A percentile compares a stretch with the other conserved stretches of the same genome.
Evolutionary conservation across 2,888 invertebrate species (phyloP).

Genomic region (Noctuana brunneofusca): DNA sequence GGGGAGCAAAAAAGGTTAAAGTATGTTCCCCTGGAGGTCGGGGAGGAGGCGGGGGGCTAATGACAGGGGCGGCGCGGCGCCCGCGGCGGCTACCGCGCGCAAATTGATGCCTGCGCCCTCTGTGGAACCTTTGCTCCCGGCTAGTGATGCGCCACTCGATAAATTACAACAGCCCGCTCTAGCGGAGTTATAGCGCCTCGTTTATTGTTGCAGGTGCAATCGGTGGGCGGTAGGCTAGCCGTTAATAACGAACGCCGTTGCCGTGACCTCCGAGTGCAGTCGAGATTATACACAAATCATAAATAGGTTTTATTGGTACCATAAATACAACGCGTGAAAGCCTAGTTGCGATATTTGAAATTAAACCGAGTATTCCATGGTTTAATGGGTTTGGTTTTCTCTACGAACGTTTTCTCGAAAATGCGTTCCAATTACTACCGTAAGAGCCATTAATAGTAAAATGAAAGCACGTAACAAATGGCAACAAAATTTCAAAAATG

Average conservation of each 20-base stretch:
- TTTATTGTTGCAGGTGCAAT: conserved; percentile 40
- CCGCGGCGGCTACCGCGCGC: conserved; percentile 81
- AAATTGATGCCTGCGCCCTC: conserved; percentile 81
- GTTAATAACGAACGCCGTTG: conserved; percentile 30
- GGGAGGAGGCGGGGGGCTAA: conserved; percentile 60
- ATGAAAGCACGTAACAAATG: not conserved
- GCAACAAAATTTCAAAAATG: conserved; percentile 6
- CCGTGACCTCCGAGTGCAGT: conserved; percentile 25
- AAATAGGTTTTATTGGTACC: conserved; percentile 28
- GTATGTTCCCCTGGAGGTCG: conserved; percentile 63
- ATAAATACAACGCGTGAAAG: conserved; percentile 14
- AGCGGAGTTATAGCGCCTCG: conserved; percentile 48
- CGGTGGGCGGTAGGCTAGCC: conserved; percentile 36
- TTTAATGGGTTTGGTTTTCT: not conserved
- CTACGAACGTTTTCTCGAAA: not conserved
- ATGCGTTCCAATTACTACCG: not conserved
- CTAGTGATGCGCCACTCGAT: conserved; percentile 77
- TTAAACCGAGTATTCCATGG: not conserved
- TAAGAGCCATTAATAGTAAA: not conserved
- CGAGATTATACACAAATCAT: conserved; percentile 32
- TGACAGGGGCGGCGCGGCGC: conserved; percentile 81
- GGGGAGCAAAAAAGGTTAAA: conserved; percentile 81
- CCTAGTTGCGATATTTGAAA: conserved; percentile 3
- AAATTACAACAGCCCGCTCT: conserved; percentile 59
- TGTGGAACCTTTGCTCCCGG: conserved; percentile 79